Conservation (phyloP, 2,113 vertebrate species). For the Thunnus thynnus region DNA sequence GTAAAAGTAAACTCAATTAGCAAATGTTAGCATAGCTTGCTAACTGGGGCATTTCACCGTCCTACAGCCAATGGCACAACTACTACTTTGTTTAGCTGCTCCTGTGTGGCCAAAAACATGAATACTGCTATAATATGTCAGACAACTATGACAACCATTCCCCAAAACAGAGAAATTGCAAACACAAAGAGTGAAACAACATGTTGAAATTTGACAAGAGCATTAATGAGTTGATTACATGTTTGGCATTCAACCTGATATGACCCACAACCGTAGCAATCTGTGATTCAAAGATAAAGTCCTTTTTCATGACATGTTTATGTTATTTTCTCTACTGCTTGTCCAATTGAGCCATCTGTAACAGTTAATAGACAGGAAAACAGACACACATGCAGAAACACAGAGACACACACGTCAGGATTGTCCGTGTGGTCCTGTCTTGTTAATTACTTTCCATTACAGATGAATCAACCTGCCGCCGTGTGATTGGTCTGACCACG, state of each 20-base stretch:
- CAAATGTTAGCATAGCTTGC: background rate
- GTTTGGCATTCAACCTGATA: background rate
- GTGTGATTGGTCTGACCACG: slow-evolving; percentile 80
- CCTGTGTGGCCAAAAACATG: background rate
- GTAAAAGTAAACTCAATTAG: too few species aligned
- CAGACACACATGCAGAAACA: slow-evolving; percentile 16
- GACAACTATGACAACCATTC: background rate
- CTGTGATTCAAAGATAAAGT: background rate
- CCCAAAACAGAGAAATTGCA: too few species aligned
- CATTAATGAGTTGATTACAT: background rate
- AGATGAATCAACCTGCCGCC: slow-evolving; percentile 88
- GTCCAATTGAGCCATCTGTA: slow-evolving; percentile 7
- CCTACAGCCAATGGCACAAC: background rate
- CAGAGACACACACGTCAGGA: slow-evolving; percentile 31
- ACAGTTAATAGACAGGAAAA: slow-evolving; percentile 20
- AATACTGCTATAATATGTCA: background rate
- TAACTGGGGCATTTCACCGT: background rate
- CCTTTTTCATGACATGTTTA: background rate
- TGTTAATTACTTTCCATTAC: slow-evolving; percentile 89
- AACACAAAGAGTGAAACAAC: too few species aligned
- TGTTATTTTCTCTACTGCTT: background rate
- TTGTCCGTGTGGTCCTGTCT: slow-evolving; percentile 48
- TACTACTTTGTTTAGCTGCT: background rate
- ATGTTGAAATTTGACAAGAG: background rate
- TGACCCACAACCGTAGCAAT: background rate